Conservation (phyloP, 53 echinoderm and acorn worm genomes). For the Mesocentrotus franciscanus region DNA sequence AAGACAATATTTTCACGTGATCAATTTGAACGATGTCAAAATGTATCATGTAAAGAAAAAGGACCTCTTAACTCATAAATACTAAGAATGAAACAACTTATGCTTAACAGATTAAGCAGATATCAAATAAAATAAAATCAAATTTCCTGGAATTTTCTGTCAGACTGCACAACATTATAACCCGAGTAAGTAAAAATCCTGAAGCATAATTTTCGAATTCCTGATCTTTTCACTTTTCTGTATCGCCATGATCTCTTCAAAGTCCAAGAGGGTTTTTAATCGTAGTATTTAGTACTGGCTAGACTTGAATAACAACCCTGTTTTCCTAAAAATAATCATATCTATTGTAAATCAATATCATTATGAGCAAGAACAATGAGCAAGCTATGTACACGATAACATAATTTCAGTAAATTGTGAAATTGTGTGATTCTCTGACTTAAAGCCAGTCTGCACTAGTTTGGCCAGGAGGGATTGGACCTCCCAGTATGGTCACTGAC, state of each 20-base stretch:
- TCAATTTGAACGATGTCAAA: background rate
- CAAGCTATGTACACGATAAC: too few species aligned
- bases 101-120: background rate
- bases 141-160: too few species aligned
- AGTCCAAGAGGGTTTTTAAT: background rate
- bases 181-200: background rate
- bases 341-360: background rate
- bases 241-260: background rate
- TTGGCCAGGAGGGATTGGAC: too few species aligned
- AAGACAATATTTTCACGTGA: conserved; percentile 1
- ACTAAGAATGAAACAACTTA: background rate
- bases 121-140: too few species aligned
- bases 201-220: background rate
- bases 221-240: background rate
- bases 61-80: background rate
- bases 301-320: background rate
- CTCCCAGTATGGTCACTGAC: too few species aligned
- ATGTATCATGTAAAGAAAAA: background rate
- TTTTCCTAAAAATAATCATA: background rate
- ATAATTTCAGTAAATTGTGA: too few species aligned
- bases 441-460: too few species aligned
- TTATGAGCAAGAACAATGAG: too few species aligned
- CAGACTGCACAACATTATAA: background rate
- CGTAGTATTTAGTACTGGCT: background rate
- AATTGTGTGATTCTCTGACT: too few species aligned